Base-by-base conservation (phyloP, 2,888 invertebrate genomes). In the Cheilosia urbana region DNA sequence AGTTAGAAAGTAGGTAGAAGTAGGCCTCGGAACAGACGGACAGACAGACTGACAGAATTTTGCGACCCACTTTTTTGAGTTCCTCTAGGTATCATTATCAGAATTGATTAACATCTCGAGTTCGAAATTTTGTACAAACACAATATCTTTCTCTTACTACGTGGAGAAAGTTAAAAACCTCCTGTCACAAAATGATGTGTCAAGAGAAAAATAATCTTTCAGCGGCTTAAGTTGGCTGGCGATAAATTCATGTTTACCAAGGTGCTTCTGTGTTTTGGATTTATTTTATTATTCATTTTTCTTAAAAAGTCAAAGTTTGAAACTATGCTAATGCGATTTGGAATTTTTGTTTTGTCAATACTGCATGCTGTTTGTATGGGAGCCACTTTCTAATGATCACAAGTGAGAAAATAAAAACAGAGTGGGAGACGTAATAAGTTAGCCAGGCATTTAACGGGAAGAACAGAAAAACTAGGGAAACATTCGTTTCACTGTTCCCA, bases 211-310 rank as follows among this genome's bases (percentile, higher is more conserved):
- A 21, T 40, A 13, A 13, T 19, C 4, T 1, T 19, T 21, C 15
- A 19, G 13, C 19, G 4, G 37, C 9, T 27, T 19, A 45, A 17
- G 2, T 45, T 45, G 17, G 45, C 5, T 40, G 19, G 37, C 9
- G 15, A 60, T 21, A 24, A 60, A 60, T 40, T 30, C 13, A 47
- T 47, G 47, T 47, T 63, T 60, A 60, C 60, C 60, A n/a, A 40
- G 58, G 9, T 13, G 34, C 27, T 58, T 13, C 40, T 45, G 37
- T 15, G 27, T 13, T 45, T 63, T 2, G 37, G 13, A 30, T 19
- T 62, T 17, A 5, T 24, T 45, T 47, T 63, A 13, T 37, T 37
- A 13, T 49, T 63, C 13, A 15, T 45, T 63, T 49, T 63, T 63
- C 47, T 49, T 42, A 21, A 60, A 60, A 42, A 15, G 15, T n/a